These are phyloP conservation scores for Trichechus manatus DNA, from an alignment of 2,113 vertebrate species.

Conservation along the genomic window DNA sequence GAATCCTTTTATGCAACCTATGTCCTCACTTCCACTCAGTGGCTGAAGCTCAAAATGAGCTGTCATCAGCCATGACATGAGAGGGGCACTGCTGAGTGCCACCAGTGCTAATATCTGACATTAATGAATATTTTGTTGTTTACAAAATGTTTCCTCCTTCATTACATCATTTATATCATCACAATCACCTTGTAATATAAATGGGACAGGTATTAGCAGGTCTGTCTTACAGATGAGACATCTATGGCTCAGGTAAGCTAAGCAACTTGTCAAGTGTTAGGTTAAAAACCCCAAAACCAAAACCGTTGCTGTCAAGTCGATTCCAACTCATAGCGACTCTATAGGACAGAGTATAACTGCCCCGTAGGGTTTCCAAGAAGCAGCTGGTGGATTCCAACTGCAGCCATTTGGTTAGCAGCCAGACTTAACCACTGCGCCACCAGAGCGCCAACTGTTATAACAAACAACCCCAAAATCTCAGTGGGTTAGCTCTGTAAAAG, in stretches of 20 bases:
- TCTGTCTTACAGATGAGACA: background rate
- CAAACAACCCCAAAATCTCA: background rate
- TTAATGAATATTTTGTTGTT: background rate
- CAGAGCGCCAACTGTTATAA: background rate
- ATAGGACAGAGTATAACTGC: no score
- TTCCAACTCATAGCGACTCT: no score
- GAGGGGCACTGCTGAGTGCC: background rate
- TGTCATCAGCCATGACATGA: background rate
- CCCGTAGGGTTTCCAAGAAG: no score
- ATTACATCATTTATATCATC: background rate
- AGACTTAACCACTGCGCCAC: no score
- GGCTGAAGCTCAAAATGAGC: background rate
- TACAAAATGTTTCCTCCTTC: background rate
- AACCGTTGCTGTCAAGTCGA: no score
- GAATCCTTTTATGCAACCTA: background rate
- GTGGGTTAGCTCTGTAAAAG: background rate
- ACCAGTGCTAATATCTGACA: background rate
- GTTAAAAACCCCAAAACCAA: no score
- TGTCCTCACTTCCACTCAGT: background rate
- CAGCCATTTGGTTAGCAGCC: no score
- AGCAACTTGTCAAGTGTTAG: background rate
- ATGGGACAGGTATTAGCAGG: background rate
- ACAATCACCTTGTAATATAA: background rate
- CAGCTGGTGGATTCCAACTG: no score
- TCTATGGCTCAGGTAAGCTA: background rate